Evolutionary conservation across 2,113 vertebrate species (phyloP).

Genomic region (Anhinga anhinga): DNA sequence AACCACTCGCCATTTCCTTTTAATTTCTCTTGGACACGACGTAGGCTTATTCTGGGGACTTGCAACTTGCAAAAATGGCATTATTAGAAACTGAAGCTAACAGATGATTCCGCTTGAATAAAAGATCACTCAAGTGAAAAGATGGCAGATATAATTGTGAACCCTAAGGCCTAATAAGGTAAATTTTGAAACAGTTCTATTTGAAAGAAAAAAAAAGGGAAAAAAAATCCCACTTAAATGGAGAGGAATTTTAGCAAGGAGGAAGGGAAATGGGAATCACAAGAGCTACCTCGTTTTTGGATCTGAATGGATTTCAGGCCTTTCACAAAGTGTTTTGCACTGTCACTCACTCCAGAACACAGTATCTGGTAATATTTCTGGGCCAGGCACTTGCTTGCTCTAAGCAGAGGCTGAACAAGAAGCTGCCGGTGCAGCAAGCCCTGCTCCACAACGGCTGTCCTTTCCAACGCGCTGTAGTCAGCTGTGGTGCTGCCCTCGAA

Average conservation of each 20-base stretch:
- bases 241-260: not conserved
- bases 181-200: not conserved
- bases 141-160: not conserved
- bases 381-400: no score
- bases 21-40: not conserved
- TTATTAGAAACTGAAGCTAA: not conserved
- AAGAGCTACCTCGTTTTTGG: not conserved
- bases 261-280: not conserved
- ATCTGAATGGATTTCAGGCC: not conserved
- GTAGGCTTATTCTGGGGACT: not conserved
- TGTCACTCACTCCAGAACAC: accelerated
- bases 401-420: not conserved
- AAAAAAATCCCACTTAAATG: not conserved
- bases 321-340: not conserved
- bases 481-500: not conserved
- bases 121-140: not conserved
- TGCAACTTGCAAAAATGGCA: not conserved
- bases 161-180: not conserved
- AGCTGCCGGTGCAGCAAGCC: accelerated
- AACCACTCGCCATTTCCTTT: not conserved
- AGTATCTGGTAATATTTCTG: accelerated
- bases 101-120: not conserved
- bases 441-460: accelerated
- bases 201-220: not conserved
- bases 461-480: accelerated